Conservation (phyloP, 1,140 invertebrate species). For the Bombus waltoni region DNA sequence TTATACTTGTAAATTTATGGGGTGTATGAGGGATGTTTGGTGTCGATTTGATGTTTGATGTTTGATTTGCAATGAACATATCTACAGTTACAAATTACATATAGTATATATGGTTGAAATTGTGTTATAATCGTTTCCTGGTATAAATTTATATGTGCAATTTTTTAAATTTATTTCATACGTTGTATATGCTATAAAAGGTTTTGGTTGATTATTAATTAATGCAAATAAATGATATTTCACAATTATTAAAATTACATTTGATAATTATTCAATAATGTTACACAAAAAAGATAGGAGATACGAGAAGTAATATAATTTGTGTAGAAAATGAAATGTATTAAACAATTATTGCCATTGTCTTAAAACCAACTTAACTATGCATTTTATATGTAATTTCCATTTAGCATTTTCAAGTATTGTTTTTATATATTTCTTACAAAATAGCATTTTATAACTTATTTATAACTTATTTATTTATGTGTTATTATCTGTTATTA, state of each 20-base stretch:
- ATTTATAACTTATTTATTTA: background rate
- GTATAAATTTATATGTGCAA: background rate
- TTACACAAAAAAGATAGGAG: background rate
- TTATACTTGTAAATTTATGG: slow-evolving; percentile 35
- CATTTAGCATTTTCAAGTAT: background rate
- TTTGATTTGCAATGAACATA: slow-evolving; percentile 32
- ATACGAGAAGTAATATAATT: background rate
- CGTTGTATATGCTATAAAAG: background rate
- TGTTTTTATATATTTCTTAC: background rate
- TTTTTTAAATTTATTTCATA: background rate
- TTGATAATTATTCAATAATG: background rate
- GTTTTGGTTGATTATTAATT: background rate
- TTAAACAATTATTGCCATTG: background rate
- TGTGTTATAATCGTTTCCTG: background rate
- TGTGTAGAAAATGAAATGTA: background rate
- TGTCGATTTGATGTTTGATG: background rate
- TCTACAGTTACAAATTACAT: background rate
- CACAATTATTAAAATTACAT: background rate
- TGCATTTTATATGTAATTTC: background rate
- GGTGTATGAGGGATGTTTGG: background rate
- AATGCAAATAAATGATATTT: background rate
- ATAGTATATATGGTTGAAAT: background rate
- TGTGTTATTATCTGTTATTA: background rate
- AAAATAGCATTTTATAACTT: background rate
- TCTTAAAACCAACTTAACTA: background rate